Conservation (phyloP, 2,113 vertebrate species). For the Caranx melampygus region DNA sequence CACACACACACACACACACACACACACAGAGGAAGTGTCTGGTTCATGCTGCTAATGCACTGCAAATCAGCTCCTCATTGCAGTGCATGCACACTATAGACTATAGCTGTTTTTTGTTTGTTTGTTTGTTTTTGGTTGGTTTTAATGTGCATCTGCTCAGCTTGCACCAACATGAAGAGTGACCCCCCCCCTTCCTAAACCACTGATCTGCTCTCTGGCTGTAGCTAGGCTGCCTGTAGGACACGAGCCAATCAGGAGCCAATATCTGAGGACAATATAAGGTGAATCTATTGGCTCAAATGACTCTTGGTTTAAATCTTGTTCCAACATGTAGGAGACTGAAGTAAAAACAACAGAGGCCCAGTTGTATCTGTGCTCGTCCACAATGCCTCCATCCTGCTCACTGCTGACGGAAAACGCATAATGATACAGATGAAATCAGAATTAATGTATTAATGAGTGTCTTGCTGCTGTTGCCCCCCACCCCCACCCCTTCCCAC, state of each 20-base stretch:
- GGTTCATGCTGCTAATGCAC: slow-evolving; percentile 56
- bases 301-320: slow-evolving; percentile 43
- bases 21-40: slow-evolving; percentile 13
- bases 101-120: slow-evolving; percentile 34
- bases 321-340: slow-evolving; percentile 35
- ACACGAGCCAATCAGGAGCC: slow-evolving; percentile 21
- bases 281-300: slow-evolving; percentile 27
- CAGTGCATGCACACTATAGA: slow-evolving; percentile 55
- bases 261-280: slow-evolving; percentile 26
- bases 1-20: neutral
- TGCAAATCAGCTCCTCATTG: slow-evolving; percentile 59
- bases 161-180: slow-evolving; percentile 52
- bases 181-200: slow-evolving; percentile 21
- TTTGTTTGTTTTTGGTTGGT: neutral
- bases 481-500: neutral
- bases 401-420: slow-evolving; percentile 24
- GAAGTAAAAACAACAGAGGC: slow-evolving; percentile 32
- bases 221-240: slow-evolving; percentile 38
- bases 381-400: slow-evolving; percentile 17
- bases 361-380: slow-evolving; percentile 28
- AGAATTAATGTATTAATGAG: slow-evolving; percentile 63
- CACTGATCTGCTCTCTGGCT: slow-evolving; percentile 12
- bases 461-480: slow-evolving; percentile 54
- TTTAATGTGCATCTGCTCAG: slow-evolving; percentile 63
- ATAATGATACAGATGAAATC: slow-evolving; percentile 43